Conservation (phyloP, 2,888 invertebrate genomes). For the Brachyptera putata region DNA sequence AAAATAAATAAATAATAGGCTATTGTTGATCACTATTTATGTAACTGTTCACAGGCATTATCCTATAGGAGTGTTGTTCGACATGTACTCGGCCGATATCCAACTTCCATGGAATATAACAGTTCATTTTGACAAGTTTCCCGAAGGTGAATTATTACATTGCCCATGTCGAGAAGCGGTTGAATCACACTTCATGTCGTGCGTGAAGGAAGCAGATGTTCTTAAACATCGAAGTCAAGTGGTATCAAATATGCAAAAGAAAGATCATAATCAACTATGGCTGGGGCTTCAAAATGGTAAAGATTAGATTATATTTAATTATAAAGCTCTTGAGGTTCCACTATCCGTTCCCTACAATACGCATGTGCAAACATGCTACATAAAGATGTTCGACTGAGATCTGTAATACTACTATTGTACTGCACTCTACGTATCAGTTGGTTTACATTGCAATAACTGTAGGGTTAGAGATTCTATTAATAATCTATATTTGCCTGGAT, state of each 20-base stretch:
- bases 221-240: slow-evolving; percentile 90
- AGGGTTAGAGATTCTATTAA: no score
- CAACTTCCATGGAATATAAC: slow-evolving; percentile 89
- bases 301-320: slow-evolving; percentile 18
- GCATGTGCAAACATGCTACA: no score
- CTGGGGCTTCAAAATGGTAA: slow-evolving; percentile 86
- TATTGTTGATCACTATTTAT: no score
- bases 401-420: no score
- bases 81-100: slow-evolving; percentile 66
- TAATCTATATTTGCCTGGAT: no score
- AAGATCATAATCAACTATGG: slow-evolving; percentile 96
- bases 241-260: slow-evolving; percentile 88
- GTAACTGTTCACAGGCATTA: slow-evolving; percentile 56
- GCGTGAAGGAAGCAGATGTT: slow-evolving; percentile 97
- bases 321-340: background rate
- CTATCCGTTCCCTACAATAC: background rate
- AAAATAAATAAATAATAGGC: no score
- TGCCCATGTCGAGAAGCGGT: slow-evolving; percentile 85
- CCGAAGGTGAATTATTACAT: slow-evolving; percentile 81
- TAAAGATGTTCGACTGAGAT: no score
- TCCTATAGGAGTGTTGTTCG: slow-evolving; percentile 83
- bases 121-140: slow-evolving; percentile 93
- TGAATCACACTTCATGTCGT: slow-evolving; percentile 91
- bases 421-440: no score
- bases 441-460: no score